Evolutionary conservation across 35 echinoderm and acorn worm genomes (phyloP).

Genomic region (Patiria miniata): DNA sequence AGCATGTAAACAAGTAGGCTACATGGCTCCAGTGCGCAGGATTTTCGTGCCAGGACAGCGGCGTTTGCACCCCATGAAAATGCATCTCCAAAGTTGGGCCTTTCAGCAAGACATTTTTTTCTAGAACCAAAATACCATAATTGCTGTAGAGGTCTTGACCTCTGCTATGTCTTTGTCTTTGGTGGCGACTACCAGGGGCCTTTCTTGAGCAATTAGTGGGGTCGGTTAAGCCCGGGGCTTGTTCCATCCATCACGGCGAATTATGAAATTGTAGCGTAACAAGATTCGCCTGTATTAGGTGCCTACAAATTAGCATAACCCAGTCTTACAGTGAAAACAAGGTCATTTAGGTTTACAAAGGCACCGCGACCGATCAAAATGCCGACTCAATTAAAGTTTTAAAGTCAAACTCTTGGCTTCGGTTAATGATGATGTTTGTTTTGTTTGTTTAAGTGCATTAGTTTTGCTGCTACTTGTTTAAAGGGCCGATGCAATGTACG

Average conservation of each 20-base stretch:
- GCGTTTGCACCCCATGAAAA: not conserved
- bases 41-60: not conserved
- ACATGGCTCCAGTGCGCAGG: not conserved
- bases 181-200: constrained; percentile 10
- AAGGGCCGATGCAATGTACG: no score
- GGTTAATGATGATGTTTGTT: not conserved
- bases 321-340: not conserved
- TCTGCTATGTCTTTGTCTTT: constrained; percentile 8
- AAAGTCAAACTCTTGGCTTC: not conserved
- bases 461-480: no score
- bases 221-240: not conserved
- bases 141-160: constrained; percentile 17
- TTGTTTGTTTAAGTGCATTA: no score
- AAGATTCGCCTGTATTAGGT: not conserved
- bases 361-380: not conserved
- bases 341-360: not conserved
- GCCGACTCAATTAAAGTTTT: not conserved
- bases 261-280: not conserved
- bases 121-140: not conserved
- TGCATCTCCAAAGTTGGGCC: not conserved
- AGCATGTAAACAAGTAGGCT: not conserved
- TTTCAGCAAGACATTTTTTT: not conserved
- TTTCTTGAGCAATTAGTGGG: constrained; percentile 5
- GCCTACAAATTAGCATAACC: not conserved
- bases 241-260: not conserved